Percentiles rank a stretch among this genome's conserved stretches.
These are phyloP conservation scores for Epinephelus lanceolatus DNA, from an alignment of 2,113 vertebrate species.

Conservation along the genomic window DNA sequence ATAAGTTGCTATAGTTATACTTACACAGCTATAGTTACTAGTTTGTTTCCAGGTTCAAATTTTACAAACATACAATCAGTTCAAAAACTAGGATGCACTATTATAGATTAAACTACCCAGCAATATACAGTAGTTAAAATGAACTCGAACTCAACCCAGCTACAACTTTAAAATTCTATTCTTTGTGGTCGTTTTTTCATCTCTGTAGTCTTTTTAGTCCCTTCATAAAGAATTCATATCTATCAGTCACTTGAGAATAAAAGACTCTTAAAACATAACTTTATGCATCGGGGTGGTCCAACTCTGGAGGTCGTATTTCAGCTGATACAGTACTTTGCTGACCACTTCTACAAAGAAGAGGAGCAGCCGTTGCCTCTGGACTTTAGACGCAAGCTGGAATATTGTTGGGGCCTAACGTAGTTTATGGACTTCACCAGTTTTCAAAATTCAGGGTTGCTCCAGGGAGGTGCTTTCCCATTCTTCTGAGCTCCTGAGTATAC, in stretches of 20 bases:
- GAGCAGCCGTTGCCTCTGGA: constrained; percentile 9
- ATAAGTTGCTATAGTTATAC: no score
- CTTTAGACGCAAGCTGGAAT: constrained; percentile 15
- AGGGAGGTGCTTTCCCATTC: constrained; percentile 54
- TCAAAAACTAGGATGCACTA: background rate
- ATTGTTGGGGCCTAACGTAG: constrained; percentile 43
- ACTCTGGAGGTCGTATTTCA: constrained; percentile 37
- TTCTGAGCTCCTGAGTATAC: constrained; percentile 1
- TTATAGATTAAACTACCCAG: background rate
- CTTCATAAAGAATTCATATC: no score
- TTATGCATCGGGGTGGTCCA: constrained; percentile 22
- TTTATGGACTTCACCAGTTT: constrained; percentile 38
- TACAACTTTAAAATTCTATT: background rate
- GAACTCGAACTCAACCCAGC: background rate
- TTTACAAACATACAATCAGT: no score
- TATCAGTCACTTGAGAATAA: background rate
- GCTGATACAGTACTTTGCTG: no score
- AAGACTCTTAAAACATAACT: constrained; percentile 10
- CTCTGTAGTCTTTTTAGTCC: no score
- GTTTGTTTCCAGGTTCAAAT: no score
- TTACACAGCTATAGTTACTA: no score
- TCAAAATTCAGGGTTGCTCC: constrained; percentile 42
- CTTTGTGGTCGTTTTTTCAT: background rate
- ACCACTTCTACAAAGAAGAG: background rate
- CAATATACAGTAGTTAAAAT: background rate